Evolutionary conservation across 2,888 invertebrate species (phyloP), one percentile per base, ranked within the genome.

Genomic region (Mesoligia furuncula): DNA sequence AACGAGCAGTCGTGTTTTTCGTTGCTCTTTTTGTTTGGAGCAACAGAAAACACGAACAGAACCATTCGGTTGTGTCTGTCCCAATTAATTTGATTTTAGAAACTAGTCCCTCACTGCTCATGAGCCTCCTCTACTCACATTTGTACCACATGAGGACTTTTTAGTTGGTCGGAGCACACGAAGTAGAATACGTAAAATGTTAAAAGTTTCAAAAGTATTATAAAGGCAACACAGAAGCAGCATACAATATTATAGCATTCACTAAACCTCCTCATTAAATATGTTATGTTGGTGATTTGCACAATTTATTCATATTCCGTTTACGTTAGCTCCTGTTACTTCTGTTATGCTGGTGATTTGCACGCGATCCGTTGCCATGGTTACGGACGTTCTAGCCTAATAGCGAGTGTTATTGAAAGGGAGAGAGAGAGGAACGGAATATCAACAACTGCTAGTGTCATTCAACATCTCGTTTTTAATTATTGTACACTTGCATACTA

Each of bases 261-360:
- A 27, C 20, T 20, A 67, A 1, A 45, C 4, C 20, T 45, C 13
- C 20, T 67, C 45, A 67, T 67, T 31, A 48, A 31, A 13, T 31
- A 45, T 45, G 67, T 20, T 45, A 13, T 59, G 42, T 24, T 71
- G 42, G 70, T 71, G 27, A 15, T 42, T 24, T 59, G 0, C 42
- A 42, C 42, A 71, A 59, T 59, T 59, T 59, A 59, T 71, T 71
- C 59, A 42, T 57, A 57, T 42, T 71, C 42, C 15, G 42, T 59
- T 42, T 24, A 42, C 4, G 27, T 27, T 59, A 70, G 5, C 70
- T 70, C 42, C 42, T 59, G 15, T 27, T 59, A 59, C 20, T 70
- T 70, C 39, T 70, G 8, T 13, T 42, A 42, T 8, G 6, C 57
- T 59, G 8, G 70, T 70, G 27, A 27, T 42, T 8, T 27, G 20